Evolutionary conservation across 2,113 vertebrate genomes (phyloP).

Genomic region (Puma concolor): DNA sequence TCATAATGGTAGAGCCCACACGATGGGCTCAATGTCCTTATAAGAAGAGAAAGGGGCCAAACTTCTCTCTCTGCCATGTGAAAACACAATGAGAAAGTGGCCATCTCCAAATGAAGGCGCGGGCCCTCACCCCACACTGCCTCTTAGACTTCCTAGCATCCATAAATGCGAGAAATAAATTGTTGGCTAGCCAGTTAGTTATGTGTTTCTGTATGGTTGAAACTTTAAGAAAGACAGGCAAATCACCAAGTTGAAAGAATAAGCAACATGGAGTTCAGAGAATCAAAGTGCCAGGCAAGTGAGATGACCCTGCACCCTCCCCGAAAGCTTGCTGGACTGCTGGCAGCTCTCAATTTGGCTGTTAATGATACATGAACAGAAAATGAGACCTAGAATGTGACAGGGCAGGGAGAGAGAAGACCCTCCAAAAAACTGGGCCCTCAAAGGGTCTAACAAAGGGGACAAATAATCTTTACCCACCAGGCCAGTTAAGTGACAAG

Average conservation of each 20-base stretch:
- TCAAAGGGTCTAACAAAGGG: not conserved
- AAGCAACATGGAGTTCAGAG: not conserved
- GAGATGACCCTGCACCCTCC: not conserved
- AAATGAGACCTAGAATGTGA: not conserved
- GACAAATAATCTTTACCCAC: not conserved
- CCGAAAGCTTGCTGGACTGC: not conserved
- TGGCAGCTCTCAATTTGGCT: not conserved
- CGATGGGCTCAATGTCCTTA: not conserved
- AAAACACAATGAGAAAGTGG: not conserved
- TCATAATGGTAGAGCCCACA: not conserved
- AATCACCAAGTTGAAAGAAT: not conserved
- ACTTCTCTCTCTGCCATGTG: not conserved
- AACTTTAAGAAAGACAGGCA: not conserved
- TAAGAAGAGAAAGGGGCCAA: not conserved
- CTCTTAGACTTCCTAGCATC: not conserved
- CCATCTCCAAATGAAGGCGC: not conserved
- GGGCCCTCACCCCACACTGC: not conserved
- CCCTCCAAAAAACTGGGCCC: not conserved
- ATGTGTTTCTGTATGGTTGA: not conserved
- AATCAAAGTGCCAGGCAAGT: not conserved
- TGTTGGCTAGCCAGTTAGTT: not conserved
- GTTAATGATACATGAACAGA: not conserved
- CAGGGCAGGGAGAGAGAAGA: not conserved
- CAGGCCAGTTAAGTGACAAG: not conserved
- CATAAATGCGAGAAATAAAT: not conserved